A percentile compares a stretch with the other conserved stretches of the same genome.
These are phyloP conservation scores for Sinonovacula constricta DNA, from an alignment of 1,140 invertebrate genomes.

Conservation along the genomic window DNA sequence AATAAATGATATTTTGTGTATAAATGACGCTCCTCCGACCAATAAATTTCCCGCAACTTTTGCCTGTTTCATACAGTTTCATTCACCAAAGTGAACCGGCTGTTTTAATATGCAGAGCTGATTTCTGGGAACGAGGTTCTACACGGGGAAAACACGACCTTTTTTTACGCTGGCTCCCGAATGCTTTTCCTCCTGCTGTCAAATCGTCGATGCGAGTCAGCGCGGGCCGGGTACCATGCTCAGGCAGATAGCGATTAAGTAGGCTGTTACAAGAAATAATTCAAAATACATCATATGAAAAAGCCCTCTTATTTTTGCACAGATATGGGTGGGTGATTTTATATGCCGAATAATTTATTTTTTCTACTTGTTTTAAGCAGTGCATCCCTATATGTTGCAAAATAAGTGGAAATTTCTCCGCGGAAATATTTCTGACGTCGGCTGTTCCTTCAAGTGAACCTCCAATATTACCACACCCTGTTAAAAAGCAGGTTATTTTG, in stretches of 20 bases:
- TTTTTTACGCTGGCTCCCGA: too few relatives aligned
- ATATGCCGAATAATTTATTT: not conserved
- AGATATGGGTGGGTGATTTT: not conserved
- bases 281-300: not conserved
- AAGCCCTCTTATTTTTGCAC: not conserved
- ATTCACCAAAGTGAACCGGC: too few relatives aligned
- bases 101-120: too few relatives aligned
- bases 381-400: not conserved
- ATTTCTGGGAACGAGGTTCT: too few relatives aligned
- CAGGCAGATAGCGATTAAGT: not conserved
- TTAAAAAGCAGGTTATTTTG: conserved; percentile 32
- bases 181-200: too few relatives aligned
- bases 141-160: too few relatives aligned
- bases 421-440: not conserved
- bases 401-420: not conserved
- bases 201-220: too few relatives aligned
- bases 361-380: not conserved
- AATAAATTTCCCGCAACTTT: too few relatives aligned
- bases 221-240: not conserved
- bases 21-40: too few relatives aligned
- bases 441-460: conserved; percentile 22
- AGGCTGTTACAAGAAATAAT: not conserved
- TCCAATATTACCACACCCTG: conserved; percentile 45
- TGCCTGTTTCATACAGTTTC: too few relatives aligned
- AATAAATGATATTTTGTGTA: too few relatives aligned